Evolutionary conservation across 2,888 invertebrate species (phyloP).

Genomic region (Tenthredo mesomela): DNA sequence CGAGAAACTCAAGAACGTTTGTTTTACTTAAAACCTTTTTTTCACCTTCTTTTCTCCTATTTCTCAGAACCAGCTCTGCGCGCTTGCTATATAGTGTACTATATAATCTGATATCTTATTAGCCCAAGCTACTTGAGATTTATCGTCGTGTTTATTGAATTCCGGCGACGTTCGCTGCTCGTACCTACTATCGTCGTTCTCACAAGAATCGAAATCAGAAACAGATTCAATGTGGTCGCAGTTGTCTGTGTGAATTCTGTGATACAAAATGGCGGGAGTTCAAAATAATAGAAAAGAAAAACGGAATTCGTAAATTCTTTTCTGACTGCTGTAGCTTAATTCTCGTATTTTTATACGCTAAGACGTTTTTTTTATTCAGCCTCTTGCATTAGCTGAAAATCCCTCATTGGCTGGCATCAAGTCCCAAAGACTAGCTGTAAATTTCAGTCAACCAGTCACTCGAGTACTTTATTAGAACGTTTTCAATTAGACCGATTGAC

Average conservation of each 20-base stretch:
- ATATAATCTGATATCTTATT: slow-evolving; percentile 66
- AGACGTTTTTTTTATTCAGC: slow-evolving; percentile 10
- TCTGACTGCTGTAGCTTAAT: background rate
- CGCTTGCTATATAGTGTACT: slow-evolving; percentile 57
- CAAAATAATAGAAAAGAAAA: background rate
- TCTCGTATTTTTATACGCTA: background rate
- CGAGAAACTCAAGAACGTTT: slow-evolving; percentile 73
- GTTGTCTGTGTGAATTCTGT: background rate
- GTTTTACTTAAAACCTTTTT: slow-evolving; percentile 68
- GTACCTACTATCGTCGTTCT: slow-evolving; percentile 17
- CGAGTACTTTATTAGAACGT: slow-evolving; percentile 27
- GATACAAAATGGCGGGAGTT: background rate
- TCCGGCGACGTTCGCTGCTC: slow-evolving; percentile 31
- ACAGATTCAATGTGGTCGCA: slow-evolving; percentile 17
- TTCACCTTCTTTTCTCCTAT: slow-evolving; percentile 53
- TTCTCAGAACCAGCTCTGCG: slow-evolving; percentile 55
- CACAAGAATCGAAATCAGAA: background rate
- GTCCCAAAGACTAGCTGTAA: slow-evolving; percentile 35
- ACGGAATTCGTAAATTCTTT: background rate
- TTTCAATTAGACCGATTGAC: slow-evolving; percentile 45
- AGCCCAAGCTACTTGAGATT: slow-evolving; percentile 68
- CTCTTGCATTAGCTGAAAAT: background rate
- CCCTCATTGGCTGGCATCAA: slow-evolving; percentile 7
- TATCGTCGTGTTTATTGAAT: slow-evolving; percentile 58
- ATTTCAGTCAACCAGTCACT: slow-evolving; percentile 41